Evolutionary conservation across 1,140 invertebrate genomes (phyloP).

Genomic region (Spodoptera litura): DNA sequence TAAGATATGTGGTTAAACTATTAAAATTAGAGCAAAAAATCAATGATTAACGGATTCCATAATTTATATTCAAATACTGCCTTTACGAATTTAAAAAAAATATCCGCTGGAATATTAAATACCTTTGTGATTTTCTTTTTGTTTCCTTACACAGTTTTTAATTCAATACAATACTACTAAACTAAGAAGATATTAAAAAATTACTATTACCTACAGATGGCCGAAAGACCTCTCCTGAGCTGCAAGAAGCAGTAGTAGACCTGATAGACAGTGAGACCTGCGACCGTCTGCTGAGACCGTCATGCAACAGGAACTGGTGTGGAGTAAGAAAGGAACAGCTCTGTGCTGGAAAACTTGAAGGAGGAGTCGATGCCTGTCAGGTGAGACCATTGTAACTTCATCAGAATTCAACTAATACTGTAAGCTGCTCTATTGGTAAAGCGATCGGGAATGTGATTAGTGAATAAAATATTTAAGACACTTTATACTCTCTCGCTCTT

Average conservation of each 20-base stretch:
- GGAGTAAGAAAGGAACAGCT: slow-evolving; percentile 52
- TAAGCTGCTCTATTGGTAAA: no score
- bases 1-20: background rate
- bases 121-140: no score
- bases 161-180: no score
- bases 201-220: slow-evolving; percentile 19
- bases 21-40: slow-evolving; percentile 6
- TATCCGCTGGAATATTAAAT: no score
- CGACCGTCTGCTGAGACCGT: slow-evolving; percentile 37
- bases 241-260: slow-evolving; percentile 54
- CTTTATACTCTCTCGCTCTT: no score
- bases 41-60: background rate
- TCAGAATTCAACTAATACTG: no score
- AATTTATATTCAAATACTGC: background rate
- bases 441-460: no score
- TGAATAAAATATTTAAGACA: no score
- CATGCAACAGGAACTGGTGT: slow-evolving; percentile 52
- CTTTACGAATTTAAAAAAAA: no score
- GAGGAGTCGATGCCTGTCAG: slow-evolving; percentile 59
- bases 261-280: slow-evolving; percentile 48
- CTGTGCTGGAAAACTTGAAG: slow-evolving; percentile 56
- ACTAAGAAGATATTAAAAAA: no score
- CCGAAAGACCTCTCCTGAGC: slow-evolving; percentile 37
- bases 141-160: no score
- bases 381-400: slow-evolving; percentile 19